Evolutionary conservation across 2,113 vertebrate species (phyloP).

Genomic region (Monarcha castaneiventris): DNA sequence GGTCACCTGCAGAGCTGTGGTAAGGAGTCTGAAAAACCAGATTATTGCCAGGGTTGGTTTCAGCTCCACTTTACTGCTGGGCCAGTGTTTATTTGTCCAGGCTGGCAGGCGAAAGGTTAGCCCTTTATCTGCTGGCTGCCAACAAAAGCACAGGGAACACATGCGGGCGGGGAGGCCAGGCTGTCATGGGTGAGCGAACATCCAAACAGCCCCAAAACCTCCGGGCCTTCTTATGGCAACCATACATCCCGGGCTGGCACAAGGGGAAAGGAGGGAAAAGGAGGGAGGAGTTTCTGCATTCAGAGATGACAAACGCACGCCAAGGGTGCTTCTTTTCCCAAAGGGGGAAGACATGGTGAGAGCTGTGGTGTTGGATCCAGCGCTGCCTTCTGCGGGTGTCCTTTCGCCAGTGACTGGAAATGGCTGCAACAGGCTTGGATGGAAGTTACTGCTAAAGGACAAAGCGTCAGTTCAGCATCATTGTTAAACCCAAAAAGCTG

Average conservation of each 20-base stretch:
- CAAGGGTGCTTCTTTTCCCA: background rate
- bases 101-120: slow-evolving; percentile 24
- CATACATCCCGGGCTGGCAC: background rate
- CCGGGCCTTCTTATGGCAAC: background rate
- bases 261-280: background rate
- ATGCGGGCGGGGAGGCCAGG: background rate
- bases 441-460: background rate
- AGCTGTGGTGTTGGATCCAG: background rate
- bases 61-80: background rate
- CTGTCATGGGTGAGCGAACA: background rate
- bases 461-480: background rate
- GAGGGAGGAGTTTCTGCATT: slow-evolving; percentile 3
- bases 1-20: background rate
- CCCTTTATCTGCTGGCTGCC: background rate
- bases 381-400: background rate
- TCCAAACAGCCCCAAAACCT: slow-evolving; percentile 18
- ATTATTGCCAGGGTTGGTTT: background rate
- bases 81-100: slow-evolving; percentile 30
- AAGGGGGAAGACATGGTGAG: background rate
- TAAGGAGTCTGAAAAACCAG: background rate
- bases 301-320: background rate
- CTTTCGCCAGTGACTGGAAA: accelerated
- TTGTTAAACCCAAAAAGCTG: background rate
- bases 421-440: background rate
- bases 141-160: background rate